Conservation (phyloP, 2,888 invertebrate species). For the Tenthredo notha region DNA sequence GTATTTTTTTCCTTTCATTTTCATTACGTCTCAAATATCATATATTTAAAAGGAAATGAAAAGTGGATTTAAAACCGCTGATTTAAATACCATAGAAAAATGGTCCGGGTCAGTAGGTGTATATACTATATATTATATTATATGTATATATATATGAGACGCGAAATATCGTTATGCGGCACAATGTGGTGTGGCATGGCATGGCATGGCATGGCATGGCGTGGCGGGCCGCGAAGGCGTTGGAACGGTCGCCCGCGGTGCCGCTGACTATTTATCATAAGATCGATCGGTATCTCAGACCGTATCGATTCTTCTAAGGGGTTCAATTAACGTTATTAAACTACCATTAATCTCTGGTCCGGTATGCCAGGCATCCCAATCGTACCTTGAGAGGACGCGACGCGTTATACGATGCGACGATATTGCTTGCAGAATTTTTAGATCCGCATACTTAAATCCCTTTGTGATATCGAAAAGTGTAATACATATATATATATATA, state of each 20-base stretch:
- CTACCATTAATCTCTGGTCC: conserved; percentile 73
- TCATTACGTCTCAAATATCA: no score
- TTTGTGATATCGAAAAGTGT: not conserved
- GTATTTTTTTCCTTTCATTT: not conserved
- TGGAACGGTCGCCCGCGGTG: conserved; percentile 76
- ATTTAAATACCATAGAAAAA: not conserved
- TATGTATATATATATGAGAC: conserved; percentile 18
- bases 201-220: conserved; percentile 15
- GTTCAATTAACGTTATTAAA: conserved; percentile 78
- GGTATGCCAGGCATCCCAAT: conserved; percentile 43
- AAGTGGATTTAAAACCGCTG: not conserved
- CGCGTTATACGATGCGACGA: not conserved
- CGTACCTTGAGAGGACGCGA: not conserved
- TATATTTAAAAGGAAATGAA: no score
- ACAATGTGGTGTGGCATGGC: conserved; percentile 7
- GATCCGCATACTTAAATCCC: not conserved
- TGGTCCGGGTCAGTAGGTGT: not conserved
- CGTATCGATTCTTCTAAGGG: conserved; percentile 77
- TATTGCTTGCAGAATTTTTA: not conserved
- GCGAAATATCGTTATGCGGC: conserved; percentile 35
- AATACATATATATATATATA: not conserved
- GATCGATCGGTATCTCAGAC: conserved; percentile 77
- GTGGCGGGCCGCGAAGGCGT: conserved; percentile 65
- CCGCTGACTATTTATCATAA: conserved; percentile 77
- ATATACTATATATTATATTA: not conserved